These are phyloP conservation scores for Gryllus longicercus DNA, from an alignment of 2,888 invertebrate species.

Conservation along the genomic window DNA sequence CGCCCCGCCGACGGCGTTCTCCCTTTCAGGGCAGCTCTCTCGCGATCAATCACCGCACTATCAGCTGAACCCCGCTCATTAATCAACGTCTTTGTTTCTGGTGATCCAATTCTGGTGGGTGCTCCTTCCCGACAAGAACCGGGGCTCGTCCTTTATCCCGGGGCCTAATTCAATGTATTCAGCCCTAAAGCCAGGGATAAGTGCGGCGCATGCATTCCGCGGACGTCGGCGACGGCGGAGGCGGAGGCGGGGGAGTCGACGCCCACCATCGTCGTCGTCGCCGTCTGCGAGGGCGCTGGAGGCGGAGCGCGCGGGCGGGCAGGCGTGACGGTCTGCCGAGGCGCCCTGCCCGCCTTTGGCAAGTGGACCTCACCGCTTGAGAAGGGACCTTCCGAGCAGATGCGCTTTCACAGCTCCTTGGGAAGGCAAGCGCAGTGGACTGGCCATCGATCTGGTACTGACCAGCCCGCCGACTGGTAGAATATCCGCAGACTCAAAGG, in stretches of 20 bases:
- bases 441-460: too few relatives aligned
- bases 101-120: slow-evolving; percentile 32
- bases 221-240: not conserved
- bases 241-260: not conserved
- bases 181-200: not conserved
- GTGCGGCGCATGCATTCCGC: not conserved
- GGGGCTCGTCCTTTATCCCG: not conserved
- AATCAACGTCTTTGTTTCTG: slow-evolving; percentile 35
- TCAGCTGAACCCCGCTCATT: slow-evolving; percentile 32
- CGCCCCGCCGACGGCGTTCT: not conserved
- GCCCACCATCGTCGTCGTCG: too few relatives aligned
- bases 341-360: too few relatives aligned
- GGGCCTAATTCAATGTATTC: slow-evolving; percentile 17
- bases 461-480: too few relatives aligned
- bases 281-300: too few relatives aligned
- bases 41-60: slow-evolving; percentile 30
- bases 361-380: too few relatives aligned
- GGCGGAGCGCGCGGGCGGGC: too few relatives aligned
- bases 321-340: too few relatives aligned
- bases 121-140: not conserved
- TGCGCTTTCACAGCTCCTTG: too few relatives aligned
- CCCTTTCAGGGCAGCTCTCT: not conserved
- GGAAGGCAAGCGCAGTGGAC: too few relatives aligned
- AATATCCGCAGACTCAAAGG: too few relatives aligned
- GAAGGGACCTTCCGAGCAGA: too few relatives aligned